Base-by-base conservation (phyloP, 2,888 invertebrate genomes). In the Calameuta idolon region DNA sequence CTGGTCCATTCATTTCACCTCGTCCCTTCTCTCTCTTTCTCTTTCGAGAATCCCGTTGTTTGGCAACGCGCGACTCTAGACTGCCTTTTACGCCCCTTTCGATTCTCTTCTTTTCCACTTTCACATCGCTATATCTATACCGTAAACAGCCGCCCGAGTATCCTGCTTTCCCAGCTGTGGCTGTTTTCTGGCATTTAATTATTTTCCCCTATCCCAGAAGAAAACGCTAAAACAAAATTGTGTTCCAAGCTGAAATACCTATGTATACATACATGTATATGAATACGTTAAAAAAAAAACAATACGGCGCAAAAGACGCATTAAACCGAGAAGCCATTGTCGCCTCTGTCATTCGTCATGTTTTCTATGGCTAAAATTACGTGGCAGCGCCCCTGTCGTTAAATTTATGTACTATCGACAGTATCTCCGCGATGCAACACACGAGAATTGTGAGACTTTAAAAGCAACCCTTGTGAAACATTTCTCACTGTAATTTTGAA, bases 131-230 rank as follows among this genome's bases (percentile, higher is more conserved):
- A 55, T 55, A 55, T 55, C 55, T 55, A 55, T 55, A 55, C 23
- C 55, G 55, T 55, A 23, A 2, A 55, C 23, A 37, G 3, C 12
- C 37, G 12, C 37, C 12, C 37, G 23, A 55, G 23, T 23, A 55
- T 5, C 55, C 9, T 55, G 23, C 55, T 55, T 2, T 23, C 55
- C 55, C 55, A 55, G 55, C 55, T 55, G 34, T 23, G 74, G 74
- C 34, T 12, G 34, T 75, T 77, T 75, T 69, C 75, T 35, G 69
- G 33, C 33, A 37, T 77, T 77, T 77, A 77, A 77, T 77, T 77
- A 75, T 77, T 40, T n/a, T 33, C 74, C 69, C 30, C 55, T 31
- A 9, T 5, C 11, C 31, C 31, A 37, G 75, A 34, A 69, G 76
- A n/a, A 76, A 76, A 34, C 23, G 30, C n/a, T 55, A 40, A 75